Evolutionary conservation across 2,888 invertebrate species (phyloP).

Genomic region (Trissoscelio sp.): DNA sequence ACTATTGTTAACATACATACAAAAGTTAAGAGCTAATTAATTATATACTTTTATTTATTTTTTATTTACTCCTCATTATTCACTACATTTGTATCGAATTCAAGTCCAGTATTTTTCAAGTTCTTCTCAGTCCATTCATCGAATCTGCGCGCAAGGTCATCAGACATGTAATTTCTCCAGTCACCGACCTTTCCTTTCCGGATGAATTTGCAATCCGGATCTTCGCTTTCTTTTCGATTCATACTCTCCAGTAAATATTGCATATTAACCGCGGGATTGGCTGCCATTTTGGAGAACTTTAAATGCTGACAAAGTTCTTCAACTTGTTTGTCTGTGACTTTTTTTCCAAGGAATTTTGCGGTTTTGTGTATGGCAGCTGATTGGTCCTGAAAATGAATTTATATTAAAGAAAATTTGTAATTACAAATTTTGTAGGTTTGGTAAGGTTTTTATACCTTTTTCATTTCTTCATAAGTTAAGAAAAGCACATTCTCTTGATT

Average conservation of each 20-base stretch:
- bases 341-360: constrained; percentile 89
- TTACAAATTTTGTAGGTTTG: neutral
- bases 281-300: constrained; percentile 92
- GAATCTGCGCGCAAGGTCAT: constrained; percentile 88
- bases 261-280: constrained; percentile 91
- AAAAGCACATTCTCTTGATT: constrained; percentile 85
- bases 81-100: constrained; percentile 79
- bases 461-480: constrained; percentile 86
- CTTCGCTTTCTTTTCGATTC: constrained; percentile 84
- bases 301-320: constrained; percentile 89
- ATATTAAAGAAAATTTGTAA: neutral
- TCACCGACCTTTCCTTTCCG: constrained; percentile 92
- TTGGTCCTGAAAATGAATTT: constrained; percentile 85
- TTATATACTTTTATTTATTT: neutral
- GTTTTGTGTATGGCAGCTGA: constrained; percentile 87
- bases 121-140: constrained; percentile 89
- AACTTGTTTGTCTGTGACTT: constrained; percentile 87
- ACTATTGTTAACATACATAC: neutral
- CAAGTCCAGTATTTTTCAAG: constrained; percentile 86
- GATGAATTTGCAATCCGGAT: constrained; percentile 87
- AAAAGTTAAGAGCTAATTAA: neutral
- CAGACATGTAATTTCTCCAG: constrained; percentile 91
- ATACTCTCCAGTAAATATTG: constrained; percentile 86
- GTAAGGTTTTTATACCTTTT: too few relatives aligned
- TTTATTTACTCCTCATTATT: constrained; percentile 60